Evolutionary conservation across 2,113 vertebrate genomes (phyloP), one percentile per base, ranked within the genome.

Genomic region (Chinchilla lanigera): DNA sequence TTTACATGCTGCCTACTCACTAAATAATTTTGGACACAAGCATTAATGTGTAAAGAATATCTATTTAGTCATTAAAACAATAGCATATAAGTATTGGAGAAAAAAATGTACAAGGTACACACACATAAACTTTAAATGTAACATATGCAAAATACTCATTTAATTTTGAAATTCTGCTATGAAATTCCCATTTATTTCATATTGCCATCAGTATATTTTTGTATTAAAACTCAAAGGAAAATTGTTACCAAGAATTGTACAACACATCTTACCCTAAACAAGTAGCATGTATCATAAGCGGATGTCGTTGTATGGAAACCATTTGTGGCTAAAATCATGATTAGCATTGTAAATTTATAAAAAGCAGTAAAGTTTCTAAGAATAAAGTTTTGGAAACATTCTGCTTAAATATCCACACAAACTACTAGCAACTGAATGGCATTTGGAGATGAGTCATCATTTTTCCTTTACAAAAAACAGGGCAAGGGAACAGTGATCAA

Each of bases 151-250:
- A 35, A 0, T 9, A 78, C 3, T 93, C 13, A 78, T 69, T 89
- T 90, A 71, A 30, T 96, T 96, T 28, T 94, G 17, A 88, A 61
- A 56, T 86, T 67, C 50, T 90, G 6, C 28, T 56, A 90, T 6
- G 4, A 61, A 78, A 89, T 86, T 95, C 89, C 8, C 0, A 41
- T 56, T 95, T 93, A 8, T 73, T 50, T 22, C 1, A 50, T 94
- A 92, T 58, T 88, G 65, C 61, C 56, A 9, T 44, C 81, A 26
- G 11, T 11, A 60, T 2, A 35, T 0, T 67, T 78, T 60, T 73
- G 7, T 47, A 35, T 77, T 60, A 38, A 89, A 89, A 30, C 82
- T 75, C 1, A 90, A 93, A 93, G 35, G 19, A 30, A 65, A 84
- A 71, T n/a, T 86, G 22, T 90, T 69, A n/a, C 2, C 16, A 80